Conservation (phyloP, 2,797 vertebrate genomes). For the Danio aesculapii region DNA sequence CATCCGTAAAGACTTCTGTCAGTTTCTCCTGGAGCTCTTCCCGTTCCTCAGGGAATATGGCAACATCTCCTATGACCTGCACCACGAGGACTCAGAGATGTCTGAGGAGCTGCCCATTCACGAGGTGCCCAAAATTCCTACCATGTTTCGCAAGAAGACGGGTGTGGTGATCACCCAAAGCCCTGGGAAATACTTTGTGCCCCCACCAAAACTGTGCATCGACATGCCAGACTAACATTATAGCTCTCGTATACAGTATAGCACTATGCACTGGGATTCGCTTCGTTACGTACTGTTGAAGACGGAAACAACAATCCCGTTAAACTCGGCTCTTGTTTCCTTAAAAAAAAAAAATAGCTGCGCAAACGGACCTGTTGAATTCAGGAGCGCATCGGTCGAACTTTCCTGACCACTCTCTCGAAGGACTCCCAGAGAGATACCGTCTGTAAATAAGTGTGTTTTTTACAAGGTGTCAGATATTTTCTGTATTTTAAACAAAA, state of each 20-base stretch:
- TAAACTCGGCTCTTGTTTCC: neutral
- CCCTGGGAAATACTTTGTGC: constrained; percentile 94
- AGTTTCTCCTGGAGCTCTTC: constrained; percentile 97
- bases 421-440: constrained; percentile 17
- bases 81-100: constrained; percentile 92
- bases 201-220: constrained; percentile 94
- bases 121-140: constrained; percentile 93
- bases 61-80: constrained; percentile 96
- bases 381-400: constrained; percentile 14
- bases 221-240: constrained; percentile 91
- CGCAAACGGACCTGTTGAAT: neutral
- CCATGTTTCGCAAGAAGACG: constrained; percentile 97
- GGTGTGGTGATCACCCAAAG: constrained; percentile 98
- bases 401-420: constrained; percentile 5
- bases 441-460: constrained; percentile 12
- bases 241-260: neutral
- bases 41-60: constrained; percentile 96
- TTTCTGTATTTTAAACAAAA: neutral
- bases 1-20: constrained; percentile 98
- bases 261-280: constrained; percentile 30
- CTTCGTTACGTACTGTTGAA: constrained; percentile 8
- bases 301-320: constrained; percentile 6
- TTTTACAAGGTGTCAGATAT: neutral
- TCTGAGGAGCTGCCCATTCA: constrained; percentile 88
- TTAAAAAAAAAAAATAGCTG: too few relatives aligned